Conservation (phyloP, 2,113 vertebrate genomes). For the Mionectes macconnelli region DNA sequence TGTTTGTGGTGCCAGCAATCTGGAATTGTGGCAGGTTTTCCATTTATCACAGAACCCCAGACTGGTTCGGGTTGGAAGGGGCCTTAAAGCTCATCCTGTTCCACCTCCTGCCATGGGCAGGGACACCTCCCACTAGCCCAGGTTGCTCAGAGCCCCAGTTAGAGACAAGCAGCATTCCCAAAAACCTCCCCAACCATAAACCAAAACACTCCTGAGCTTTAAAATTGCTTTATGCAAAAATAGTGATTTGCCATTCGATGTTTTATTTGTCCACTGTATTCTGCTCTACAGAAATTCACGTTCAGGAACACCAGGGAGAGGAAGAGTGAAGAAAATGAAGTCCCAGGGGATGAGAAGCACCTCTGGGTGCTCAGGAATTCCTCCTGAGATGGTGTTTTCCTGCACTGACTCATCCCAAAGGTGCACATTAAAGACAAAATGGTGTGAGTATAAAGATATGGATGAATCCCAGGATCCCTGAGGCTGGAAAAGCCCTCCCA, state of each 20-base stretch:
- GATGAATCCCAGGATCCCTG: neutral
- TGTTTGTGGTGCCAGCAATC: neutral
- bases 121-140: neutral
- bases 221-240: neutral
- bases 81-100: too few relatives aligned
- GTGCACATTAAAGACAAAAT: neutral
- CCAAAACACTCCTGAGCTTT: neutral
- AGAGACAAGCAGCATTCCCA: neutral
- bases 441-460: neutral
- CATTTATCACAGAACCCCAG: neutral
- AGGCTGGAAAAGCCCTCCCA: neutral
- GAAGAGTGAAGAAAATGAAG: neutral
- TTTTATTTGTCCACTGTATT: neutral
- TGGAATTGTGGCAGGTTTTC: neutral
- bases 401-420: neutral
- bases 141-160: neutral
- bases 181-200: neutral
- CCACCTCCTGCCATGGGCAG: neutral
- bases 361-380: neutral
- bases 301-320: neutral
- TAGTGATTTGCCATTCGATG: accelerated
- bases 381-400: neutral
- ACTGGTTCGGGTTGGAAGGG: neutral
- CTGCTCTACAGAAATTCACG: neutral
- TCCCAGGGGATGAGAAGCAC: accelerated